Conservation (phyloP, 2,797 vertebrate genomes). For the Okamejei kenojei region DNA sequence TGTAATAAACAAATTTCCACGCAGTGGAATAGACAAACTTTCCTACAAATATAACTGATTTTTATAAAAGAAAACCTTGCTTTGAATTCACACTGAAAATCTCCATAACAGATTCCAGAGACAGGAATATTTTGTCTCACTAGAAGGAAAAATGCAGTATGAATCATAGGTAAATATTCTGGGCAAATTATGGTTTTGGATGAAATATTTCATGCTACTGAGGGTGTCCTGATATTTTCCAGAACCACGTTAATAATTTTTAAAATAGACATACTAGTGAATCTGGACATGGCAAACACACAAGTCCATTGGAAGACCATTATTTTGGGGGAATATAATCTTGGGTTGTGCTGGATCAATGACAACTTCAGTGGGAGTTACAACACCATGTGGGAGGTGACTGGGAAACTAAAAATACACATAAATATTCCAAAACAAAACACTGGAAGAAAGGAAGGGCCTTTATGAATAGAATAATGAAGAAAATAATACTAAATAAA, state of each 20-base stretch:
- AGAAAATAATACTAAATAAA: not conserved
- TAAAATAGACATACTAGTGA: not conserved
- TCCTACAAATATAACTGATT: not conserved
- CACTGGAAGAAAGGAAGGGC: not conserved
- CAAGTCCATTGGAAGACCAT: not conserved
- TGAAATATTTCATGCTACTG: not conserved
- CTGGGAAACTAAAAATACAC: not conserved
- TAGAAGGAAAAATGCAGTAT: not conserved
- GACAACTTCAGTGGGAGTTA: not conserved
- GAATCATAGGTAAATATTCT: not conserved
- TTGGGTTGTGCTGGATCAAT: not conserved
- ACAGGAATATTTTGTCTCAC: not conserved
- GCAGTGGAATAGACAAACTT: not conserved
- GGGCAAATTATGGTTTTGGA: not conserved
- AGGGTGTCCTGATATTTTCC: not conserved
- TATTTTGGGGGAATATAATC: not conserved
- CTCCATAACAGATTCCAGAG: not conserved
- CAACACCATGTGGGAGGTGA: not conserved
- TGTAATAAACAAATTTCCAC: not conserved
- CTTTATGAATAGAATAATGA: not conserved
- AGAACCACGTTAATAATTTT: not conserved
- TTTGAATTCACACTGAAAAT: not conserved
- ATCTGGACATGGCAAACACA: not conserved
- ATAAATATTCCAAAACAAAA: not conserved
- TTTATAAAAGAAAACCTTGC: not conserved